Evolutionary conservation across 2,797 vertebrate genomes (phyloP), one percentile per base, ranked within the genome.

Genomic region (Miichthys miiuy): DNA sequence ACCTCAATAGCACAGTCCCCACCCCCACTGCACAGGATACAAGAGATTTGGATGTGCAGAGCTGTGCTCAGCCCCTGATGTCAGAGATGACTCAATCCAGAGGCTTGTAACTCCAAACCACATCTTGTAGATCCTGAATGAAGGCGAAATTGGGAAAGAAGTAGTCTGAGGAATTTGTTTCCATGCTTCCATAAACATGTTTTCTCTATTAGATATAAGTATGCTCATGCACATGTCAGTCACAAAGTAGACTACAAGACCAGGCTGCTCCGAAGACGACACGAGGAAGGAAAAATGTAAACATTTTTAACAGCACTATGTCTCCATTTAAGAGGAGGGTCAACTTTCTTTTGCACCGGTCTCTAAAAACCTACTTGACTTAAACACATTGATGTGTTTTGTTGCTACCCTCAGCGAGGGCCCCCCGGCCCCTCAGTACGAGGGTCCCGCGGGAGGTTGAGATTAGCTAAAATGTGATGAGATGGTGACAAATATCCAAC

Each of bases 401-500:
- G 81, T 75, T 88, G 7, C 82, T 25, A 79, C 75, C 46, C 84
- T 82, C 70, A 47, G 83, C 38, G 18, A 81, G 67, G 76, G 34
- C 8, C 8, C 34, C 34, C 34, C 75, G 11, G 64, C 72, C 75
- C 86, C 79, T 90, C 89, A 79, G 58, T 76, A 25, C 34, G 18
- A 48, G 68, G 68, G 60, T 85, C 92, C 79, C 84, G 0, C 18
- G 88, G 88, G 91, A 91, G 48, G 72, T 46, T 76, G 85, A 89
- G 91, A 93, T 95, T 93, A 94, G 87, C 89, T 87, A 89, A 84
- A 93, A 92, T 91, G 90, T 89, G 91, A 93, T 87, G 90, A 91
- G 91, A 94, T 90, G 93, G 92, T 95, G 92, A 94, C 93, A 95
- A 94, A 94, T 94, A 90, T 89, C 87, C 88, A 85, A 91, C 89